phyloP scores from a whole-genome alignment of 1,140 invertebrate genomes.

The Drosophila nebulosa region DNA sequence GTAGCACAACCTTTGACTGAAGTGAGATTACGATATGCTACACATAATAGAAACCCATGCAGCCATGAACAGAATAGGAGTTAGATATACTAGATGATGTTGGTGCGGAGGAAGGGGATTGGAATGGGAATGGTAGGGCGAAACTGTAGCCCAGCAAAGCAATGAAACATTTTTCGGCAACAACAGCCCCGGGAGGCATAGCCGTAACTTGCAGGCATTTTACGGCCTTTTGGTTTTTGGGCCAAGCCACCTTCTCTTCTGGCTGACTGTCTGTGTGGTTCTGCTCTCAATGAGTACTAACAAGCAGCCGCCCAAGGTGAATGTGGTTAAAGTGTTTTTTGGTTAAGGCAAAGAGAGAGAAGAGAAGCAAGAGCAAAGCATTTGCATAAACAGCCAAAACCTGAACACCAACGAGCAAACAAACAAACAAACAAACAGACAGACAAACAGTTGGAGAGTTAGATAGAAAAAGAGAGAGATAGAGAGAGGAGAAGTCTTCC shows the following conservation, averaged over 20 bases:
- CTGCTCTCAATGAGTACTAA: slow-evolving; percentile 72
- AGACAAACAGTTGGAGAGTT: slow-evolving; percentile 7
- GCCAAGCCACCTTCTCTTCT: too few species aligned
- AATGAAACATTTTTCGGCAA: slow-evolving; percentile 76
- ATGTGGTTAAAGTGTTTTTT: slow-evolving; percentile 75
- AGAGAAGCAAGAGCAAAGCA: slow-evolving; percentile 46
- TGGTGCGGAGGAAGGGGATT: slow-evolving; percentile 1
- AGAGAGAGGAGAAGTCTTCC: slow-evolving; percentile 17
- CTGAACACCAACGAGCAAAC: slow-evolving; percentile 32
- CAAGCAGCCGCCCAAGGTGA: slow-evolving; percentile 73
- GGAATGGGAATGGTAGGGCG: slow-evolving; percentile 18
- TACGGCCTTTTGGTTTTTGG: slow-evolving; percentile 65
- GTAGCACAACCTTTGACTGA: slow-evolving; percentile 70
- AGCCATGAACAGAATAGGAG: slow-evolving; percentile 37
- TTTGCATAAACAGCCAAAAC: slow-evolving; percentile 66
- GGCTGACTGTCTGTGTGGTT: slow-evolving; percentile 33
- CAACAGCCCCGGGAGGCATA: slow-evolving; percentile 52
- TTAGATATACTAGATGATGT: slow-evolving; percentile 5
- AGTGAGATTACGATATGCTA: slow-evolving; percentile 70
- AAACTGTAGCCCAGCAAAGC: slow-evolving; percentile 30
- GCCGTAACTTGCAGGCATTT: slow-evolving; percentile 76
- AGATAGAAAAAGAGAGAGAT: slow-evolving; percentile 5
- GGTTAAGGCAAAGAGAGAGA: slow-evolving; percentile 57
- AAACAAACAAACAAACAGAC: slow-evolving; percentile 34
- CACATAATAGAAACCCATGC: slow-evolving; percentile 64